Base-by-base conservation (phyloP, 2,888 invertebrate species). In the Drosophila anomalipes region DNA sequence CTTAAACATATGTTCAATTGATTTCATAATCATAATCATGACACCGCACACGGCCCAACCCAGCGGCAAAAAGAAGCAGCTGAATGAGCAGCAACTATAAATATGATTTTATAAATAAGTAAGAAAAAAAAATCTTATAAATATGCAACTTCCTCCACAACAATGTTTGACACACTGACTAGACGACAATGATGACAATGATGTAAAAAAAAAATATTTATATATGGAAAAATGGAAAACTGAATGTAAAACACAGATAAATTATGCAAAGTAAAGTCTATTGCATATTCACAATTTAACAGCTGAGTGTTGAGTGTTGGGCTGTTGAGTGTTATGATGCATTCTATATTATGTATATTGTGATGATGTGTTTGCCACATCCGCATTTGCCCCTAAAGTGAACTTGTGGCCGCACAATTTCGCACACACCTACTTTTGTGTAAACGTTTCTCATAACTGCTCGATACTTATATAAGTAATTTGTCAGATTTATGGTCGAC, bases 111-210 rank as follows among this genome's bases (percentile, higher is more conserved):
- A 35, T 28, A 47, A 47, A 47, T 47, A 26, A 4, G 16, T 26
- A 26, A 9, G 47, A 26, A 53, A 37, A n/a, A 64, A 69, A 78
- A 76, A 65, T 39, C 84, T 83, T 83, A 86, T 84, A 86, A 86
- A 86, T 89, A 89, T 86, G 89, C 89, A 86, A 86, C 89, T 86
- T 89, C 89, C 85, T 88, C 74, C 83, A 85, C 86, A 83, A 83
- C 86, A 74, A 33, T 76, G 66, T 65, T 54, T 78, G 70, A 49
- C 53, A 49, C 61, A 54, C 60, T 66, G 81, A 49, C 41, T 70
- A 44, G 51, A 59, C 59, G 39, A 52, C 37, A 66, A 52, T 76
- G 74, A 77, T 79, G 77, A 85, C 79, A 83, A 77, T 86, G 26
- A 4, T 26, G 16, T 4, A 35, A 80, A 35, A 6, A 6, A 26